These are phyloP conservation scores for Bombus sibiricus DNA, from an alignment of 1,140 invertebrate genomes.

Conservation along the genomic window DNA sequence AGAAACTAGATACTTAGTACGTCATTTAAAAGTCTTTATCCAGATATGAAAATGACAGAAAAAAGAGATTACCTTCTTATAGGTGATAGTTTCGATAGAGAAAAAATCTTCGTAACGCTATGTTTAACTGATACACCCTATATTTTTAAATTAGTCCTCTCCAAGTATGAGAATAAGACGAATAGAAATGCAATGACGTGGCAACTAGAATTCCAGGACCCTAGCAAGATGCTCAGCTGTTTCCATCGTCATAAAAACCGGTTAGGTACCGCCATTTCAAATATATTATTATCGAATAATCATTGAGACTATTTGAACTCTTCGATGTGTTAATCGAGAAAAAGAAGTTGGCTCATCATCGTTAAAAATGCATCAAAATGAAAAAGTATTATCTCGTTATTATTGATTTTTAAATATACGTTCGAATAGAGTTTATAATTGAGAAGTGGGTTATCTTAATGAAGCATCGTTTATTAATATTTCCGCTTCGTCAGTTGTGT, in stretches of 20 bases:
- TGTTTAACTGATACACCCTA: not conserved
- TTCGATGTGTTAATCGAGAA: not conserved
- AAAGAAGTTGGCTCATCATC: not conserved
- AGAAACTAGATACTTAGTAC: not conserved
- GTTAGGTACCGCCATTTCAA: not conserved
- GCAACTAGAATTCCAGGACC: not conserved
- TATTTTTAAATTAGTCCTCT: not conserved
- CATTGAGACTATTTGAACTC: not conserved
- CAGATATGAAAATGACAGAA: not conserved
- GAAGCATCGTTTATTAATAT: not conserved
- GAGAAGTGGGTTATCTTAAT: not conserved
- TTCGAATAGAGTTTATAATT: not conserved
- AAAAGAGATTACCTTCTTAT: not conserved
- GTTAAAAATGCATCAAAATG: not conserved
- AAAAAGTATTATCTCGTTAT: not conserved
- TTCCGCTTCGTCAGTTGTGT: not conserved
- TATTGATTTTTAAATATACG: not conserved
- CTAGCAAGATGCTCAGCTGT: not conserved
- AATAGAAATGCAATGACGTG: not conserved
- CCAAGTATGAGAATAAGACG: not conserved
- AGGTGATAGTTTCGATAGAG: not conserved
- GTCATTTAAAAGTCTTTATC: not conserved
- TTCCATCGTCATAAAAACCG: not conserved
- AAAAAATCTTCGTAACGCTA: not conserved
- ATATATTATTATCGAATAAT: constrained; percentile 2